Evolutionary conservation across 2,888 invertebrate genomes (phyloP).

Genomic region (Cordilura impudica): DNA sequence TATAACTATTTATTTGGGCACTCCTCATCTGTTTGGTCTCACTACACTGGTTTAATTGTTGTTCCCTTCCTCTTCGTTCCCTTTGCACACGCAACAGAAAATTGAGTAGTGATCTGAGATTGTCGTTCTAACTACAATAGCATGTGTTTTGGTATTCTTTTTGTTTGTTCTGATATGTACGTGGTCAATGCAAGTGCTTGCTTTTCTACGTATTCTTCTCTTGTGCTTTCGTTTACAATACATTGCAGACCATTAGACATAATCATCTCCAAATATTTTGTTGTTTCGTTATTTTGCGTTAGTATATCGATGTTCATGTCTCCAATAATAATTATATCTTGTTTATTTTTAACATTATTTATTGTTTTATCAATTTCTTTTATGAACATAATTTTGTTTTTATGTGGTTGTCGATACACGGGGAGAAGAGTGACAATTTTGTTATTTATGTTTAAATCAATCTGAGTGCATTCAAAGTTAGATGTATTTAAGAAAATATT

Average conservation of each 20-base stretch:
- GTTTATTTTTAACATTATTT: not conserved
- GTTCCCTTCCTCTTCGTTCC: not conserved
- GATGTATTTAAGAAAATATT: not conserved
- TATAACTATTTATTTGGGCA: not conserved
- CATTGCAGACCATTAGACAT: not conserved
- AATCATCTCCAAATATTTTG: slow-evolving; percentile 1
- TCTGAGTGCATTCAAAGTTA: not conserved
- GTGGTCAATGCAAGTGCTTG: too few species aligned
- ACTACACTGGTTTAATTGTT: too few species aligned
- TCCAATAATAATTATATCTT: not conserved
- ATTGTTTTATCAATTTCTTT: not conserved
- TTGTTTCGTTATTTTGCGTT: not conserved
- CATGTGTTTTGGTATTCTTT: not conserved
- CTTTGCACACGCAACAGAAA: not conserved
- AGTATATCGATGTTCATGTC: not conserved
- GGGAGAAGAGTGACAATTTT: not conserved
- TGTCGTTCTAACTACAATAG: not conserved
- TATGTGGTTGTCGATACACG: not conserved
- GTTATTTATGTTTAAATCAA: not conserved
- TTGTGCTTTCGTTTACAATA: not conserved
- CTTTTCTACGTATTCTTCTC: not conserved
- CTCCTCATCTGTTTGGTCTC: not conserved
- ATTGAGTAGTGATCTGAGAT: slow-evolving; percentile 8
- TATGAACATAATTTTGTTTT: not conserved
- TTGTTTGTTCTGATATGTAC: not conserved